Evolutionary conservation across 2,797 vertebrate species (phyloP).

Genomic region (Hippoglossus hippoglossus): DNA sequence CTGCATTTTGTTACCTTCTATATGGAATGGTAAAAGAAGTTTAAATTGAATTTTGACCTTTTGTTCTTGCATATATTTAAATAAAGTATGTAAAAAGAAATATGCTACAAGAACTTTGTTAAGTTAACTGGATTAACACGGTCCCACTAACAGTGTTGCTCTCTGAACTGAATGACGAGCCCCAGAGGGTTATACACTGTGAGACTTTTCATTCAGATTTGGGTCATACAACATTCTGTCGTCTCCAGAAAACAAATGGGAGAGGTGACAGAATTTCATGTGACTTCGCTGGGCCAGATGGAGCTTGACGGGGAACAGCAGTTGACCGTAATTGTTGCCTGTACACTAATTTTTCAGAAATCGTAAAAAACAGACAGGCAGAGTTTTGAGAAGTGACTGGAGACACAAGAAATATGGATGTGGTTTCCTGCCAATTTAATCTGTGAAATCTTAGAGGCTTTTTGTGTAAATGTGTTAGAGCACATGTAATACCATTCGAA

Average conservation of each 20-base stretch:
- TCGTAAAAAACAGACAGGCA: slow-evolving; percentile 8
- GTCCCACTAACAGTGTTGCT: neutral
- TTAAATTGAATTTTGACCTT: neutral
- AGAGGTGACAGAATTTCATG: slow-evolving; percentile 31
- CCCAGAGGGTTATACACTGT: neutral
- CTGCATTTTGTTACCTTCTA: neutral
- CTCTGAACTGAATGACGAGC: slow-evolving; percentile 3
- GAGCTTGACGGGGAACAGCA: slow-evolving; percentile 47
- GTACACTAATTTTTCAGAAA: slow-evolving; percentile 27
- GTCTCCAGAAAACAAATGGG: slow-evolving; percentile 10
- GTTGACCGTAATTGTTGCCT: slow-evolving; percentile 44
- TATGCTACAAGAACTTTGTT: neutral
- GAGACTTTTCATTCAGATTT: slow-evolving; percentile 14
- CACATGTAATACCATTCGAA: neutral
- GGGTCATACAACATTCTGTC: slow-evolving; percentile 21
- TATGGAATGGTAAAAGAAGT: neutral
- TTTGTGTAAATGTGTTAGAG: neutral
- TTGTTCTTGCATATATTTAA: neutral
- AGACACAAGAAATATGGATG: neutral
- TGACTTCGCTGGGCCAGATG: slow-evolving; percentile 44
- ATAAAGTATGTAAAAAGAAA: neutral
- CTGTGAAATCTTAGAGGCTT: neutral
- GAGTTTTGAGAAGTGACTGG: neutral
- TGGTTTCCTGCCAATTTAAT: neutral
- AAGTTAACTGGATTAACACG: slow-evolving; percentile 3